These are phyloP conservation scores for Speoplatyrhinus poulsoni DNA, from an alignment of 2,113 vertebrate genomes.

Conservation along the genomic window DNA sequence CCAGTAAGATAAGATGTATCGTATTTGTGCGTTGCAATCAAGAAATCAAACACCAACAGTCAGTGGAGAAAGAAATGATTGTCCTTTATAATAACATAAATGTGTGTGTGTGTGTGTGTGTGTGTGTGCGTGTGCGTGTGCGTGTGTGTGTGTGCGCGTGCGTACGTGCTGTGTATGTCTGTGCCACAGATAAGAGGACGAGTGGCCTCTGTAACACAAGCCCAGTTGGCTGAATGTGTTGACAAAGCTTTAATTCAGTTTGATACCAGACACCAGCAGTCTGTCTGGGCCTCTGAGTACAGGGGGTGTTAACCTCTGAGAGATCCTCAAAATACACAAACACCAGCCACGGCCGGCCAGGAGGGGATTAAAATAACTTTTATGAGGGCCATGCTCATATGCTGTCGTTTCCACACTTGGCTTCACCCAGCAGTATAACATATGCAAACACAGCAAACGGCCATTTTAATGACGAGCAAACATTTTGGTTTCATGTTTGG, in stretches of 20 bases:
- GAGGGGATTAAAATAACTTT: slow-evolving; percentile 74
- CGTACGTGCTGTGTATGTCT: slow-evolving; percentile 40
- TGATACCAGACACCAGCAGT: slow-evolving; percentile 77
- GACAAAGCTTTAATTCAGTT: slow-evolving; percentile 81
- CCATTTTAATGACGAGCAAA: slow-evolving; percentile 32
- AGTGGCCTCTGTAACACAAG: slow-evolving; percentile 67
- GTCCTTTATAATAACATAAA: slow-evolving; percentile 42
- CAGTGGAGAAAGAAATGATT: slow-evolving; percentile 26
- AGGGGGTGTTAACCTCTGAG: slow-evolving; percentile 76
- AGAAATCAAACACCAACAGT: slow-evolving; percentile 38
- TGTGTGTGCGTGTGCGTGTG: slow-evolving; percentile 21
- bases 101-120: slow-evolving; percentile 6
- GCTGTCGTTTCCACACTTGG: slow-evolving; percentile 59
- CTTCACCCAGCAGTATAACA: slow-evolving; percentile 53
- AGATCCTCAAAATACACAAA: slow-evolving; percentile 79
- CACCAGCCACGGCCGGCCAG: slow-evolving; percentile 60
- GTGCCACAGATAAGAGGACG: slow-evolving; percentile 63
- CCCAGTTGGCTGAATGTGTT: slow-evolving; percentile 74
- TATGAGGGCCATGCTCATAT: slow-evolving; percentile 61
- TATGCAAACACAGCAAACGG: slow-evolving; percentile 43
- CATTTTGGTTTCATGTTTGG: slow-evolving; percentile 23
- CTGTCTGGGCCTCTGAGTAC: slow-evolving; percentile 68
- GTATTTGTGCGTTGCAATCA: slow-evolving; percentile 49
- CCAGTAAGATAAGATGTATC: slow-evolving; percentile 3
- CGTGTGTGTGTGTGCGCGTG: slow-evolving; percentile 17